phyloP scores from a whole-genome alignment of 1,140 invertebrate species.

The Drosophila kohkoa region DNA sequence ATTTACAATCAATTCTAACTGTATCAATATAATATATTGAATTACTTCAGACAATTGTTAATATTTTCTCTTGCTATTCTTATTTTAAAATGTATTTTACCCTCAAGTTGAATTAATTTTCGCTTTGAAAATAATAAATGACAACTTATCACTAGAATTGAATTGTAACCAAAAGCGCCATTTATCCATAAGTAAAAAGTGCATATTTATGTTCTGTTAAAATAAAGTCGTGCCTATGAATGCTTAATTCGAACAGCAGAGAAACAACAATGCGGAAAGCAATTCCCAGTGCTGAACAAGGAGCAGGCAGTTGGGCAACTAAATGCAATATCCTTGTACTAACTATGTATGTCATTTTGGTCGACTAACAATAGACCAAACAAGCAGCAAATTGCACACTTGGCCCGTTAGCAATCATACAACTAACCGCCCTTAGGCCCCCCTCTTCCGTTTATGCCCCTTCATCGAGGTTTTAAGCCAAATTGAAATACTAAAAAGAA shows the following conservation, averaged over 20 bases:
- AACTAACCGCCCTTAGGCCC: not conserved
- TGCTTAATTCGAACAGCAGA: not conserved
- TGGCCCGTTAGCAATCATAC: conserved; percentile 30
- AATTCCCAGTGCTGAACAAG: conserved; percentile 5
- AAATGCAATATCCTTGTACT: conserved; percentile 17
- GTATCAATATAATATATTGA: no score
- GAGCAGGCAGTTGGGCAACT: not conserved
- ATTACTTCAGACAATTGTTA: no score
- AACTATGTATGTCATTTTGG: conserved; percentile 48
- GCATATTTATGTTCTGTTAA: not conserved
- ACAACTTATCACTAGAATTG: not conserved
- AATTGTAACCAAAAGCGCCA: not conserved
- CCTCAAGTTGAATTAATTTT: no score
- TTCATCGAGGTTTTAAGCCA: not conserved
- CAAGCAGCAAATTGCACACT: conserved; percentile 47
- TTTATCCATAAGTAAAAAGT: not conserved
- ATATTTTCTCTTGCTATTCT: no score
- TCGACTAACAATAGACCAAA: conserved; percentile 34
- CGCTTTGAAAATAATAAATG: no score
- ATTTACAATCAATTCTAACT: no score
- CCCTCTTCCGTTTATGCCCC: no score
- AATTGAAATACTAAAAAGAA: conserved; percentile 24
- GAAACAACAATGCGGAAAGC: not conserved
- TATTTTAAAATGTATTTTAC: no score
- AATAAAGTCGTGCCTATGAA: conserved; percentile 1